These are phyloP conservation scores for Lepus timidus DNA, from an alignment of 2,113 vertebrate species.

Conservation along the genomic window DNA sequence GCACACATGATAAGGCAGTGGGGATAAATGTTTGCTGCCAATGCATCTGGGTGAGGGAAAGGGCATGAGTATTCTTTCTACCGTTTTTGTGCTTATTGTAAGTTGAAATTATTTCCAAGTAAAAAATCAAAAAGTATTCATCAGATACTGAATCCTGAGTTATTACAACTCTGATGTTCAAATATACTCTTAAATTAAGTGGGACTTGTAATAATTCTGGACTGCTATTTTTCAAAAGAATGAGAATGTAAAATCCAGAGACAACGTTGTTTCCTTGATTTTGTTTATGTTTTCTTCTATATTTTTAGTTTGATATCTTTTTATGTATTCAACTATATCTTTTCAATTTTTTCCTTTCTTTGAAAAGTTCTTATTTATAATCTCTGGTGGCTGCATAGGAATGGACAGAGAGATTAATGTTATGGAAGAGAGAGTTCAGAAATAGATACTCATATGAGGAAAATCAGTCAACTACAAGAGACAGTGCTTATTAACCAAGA, in stretches of 20 bases:
- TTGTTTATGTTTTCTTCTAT: neutral
- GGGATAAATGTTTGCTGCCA: neutral
- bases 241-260: neutral
- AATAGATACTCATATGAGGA: neutral
- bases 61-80: neutral
- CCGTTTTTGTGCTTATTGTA: neutral
- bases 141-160: neutral
- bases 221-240: neutral
- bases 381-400: neutral
- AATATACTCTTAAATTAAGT: neutral
- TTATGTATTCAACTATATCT: neutral
- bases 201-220: neutral
- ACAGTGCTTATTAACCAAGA: slow-evolving; percentile 27
- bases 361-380: neutral
- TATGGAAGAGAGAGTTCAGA: neutral
- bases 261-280: neutral
- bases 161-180: neutral
- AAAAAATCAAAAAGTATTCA: neutral
- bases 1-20: neutral
- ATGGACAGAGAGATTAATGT: neutral
- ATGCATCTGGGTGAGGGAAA: neutral
- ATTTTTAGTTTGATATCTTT: neutral
- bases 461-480: neutral
- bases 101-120: neutral
- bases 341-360: neutral